Percentiles rank a stretch among this genome's conserved stretches.
Evolutionary conservation across 2,113 vertebrate genomes (phyloP).

Genomic region (Phalacrocorax carbo): DNA sequence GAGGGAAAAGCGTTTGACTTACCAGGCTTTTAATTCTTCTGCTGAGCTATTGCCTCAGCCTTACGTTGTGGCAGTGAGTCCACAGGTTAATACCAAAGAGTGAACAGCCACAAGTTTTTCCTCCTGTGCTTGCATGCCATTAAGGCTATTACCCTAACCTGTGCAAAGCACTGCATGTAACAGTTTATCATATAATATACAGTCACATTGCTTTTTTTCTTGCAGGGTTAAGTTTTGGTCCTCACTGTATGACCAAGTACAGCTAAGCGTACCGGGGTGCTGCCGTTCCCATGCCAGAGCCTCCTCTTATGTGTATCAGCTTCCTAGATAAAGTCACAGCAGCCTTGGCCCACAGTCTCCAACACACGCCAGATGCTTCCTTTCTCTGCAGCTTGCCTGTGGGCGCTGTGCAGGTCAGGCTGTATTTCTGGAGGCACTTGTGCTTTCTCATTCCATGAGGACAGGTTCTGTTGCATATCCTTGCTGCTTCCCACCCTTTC

Average conservation of each 20-base stretch:
- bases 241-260: rapidly evolving
- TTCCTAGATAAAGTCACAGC: neutral
- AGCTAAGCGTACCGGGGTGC: rapidly evolving
- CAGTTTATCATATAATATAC: neutral
- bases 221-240: neutral
- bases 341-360: neutral
- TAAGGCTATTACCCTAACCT: neutral
- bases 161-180: neutral
- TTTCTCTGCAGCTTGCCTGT: neutral
- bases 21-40: neutral
- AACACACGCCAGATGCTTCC: rapidly evolving
- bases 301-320: rapidly evolving
- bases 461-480: neutral
- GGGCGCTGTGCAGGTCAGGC: neutral
- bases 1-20: neutral
- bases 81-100: neutral
- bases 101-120: neutral
- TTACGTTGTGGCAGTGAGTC: neutral
- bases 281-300: rapidly evolving
- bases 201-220: neutral
- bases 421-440: neutral
- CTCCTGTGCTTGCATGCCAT: rapidly evolving
- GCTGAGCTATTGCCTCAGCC: neutral
- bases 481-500: neutral
- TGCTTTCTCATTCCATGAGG: neutral